Evolutionary conservation across 2,888 invertebrate genomes (phyloP).

Genomic region (Meteorus colon): DNA sequence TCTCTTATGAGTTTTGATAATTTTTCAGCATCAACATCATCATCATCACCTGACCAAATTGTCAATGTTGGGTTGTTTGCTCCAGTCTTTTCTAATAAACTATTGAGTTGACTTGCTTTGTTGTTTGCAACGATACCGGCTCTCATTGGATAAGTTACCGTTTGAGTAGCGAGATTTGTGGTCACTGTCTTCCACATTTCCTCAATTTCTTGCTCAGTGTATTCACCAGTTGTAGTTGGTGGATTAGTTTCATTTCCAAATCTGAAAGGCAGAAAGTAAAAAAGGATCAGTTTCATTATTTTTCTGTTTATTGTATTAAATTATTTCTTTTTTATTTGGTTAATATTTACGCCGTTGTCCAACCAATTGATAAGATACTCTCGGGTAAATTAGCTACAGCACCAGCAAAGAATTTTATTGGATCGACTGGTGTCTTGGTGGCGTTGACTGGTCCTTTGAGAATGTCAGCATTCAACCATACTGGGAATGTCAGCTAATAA

Average conservation of each 20-base stretch:
- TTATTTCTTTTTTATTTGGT: background rate
- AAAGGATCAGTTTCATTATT: background rate
- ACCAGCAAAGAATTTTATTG: slow-evolving; percentile 78
- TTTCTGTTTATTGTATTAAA: background rate
- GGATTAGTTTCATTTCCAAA: slow-evolving; percentile 47
- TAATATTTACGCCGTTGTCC: slow-evolving; percentile 82
- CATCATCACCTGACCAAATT: slow-evolving; percentile 83
- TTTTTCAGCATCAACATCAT: slow-evolving; percentile 80
- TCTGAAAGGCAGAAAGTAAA: background rate
- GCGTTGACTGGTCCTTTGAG: slow-evolving; percentile 83
- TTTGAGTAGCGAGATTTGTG: slow-evolving; percentile 77
- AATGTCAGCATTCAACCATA: slow-evolving; percentile 94
- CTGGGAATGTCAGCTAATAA: slow-evolving; percentile 80
- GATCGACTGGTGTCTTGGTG: slow-evolving; percentile 77
- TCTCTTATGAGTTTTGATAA: slow-evolving; percentile 80
- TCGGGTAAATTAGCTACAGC: slow-evolving; percentile 77
- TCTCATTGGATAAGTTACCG: slow-evolving; percentile 87
- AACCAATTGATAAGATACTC: slow-evolving; percentile 86
- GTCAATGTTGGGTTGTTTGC: slow-evolving; percentile 81
- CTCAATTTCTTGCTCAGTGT: slow-evolving; percentile 79
- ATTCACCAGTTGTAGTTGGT: slow-evolving; percentile 74
- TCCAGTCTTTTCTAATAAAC: slow-evolving; percentile 75
- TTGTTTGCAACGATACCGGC: slow-evolving; percentile 83
- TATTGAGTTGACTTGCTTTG: slow-evolving; percentile 75
- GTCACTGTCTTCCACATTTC: slow-evolving; percentile 80